These are phyloP conservation scores for Drosophila nigricruria DNA, from an alignment of 2,888 invertebrate species.

Conservation along the genomic window DNA sequence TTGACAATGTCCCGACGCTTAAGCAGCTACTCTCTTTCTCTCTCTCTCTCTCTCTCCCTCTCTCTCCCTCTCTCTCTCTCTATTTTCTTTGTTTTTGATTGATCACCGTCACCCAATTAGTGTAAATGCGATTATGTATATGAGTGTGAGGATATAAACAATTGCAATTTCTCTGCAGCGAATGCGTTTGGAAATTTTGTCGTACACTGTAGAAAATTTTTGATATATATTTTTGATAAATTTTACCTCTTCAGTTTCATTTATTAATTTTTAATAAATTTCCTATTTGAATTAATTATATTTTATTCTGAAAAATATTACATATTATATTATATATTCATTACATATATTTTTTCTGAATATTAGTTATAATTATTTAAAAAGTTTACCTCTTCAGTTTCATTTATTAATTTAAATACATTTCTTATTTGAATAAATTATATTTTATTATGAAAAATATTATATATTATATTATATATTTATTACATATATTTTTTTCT, in stretches of 20 bases:
- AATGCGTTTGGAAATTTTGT: constrained; percentile 20
- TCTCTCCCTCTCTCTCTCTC: not conserved
- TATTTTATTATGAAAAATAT: not conserved
- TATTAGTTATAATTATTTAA: too few species aligned
- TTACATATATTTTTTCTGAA: too few species aligned
- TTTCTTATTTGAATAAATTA: too few species aligned
- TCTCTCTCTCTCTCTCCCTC: not conserved
- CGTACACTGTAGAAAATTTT: constrained; percentile 51
- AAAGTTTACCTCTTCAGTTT: too few species aligned
- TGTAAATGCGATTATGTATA: constrained; percentile 78
- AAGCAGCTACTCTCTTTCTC: constrained; percentile 19
- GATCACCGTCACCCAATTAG: constrained; percentile 82
- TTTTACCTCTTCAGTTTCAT: too few species aligned
- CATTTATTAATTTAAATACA: too few species aligned
- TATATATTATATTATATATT: not conserved
- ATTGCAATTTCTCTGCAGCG: constrained; percentile 36
- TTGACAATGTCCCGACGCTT: constrained; percentile 55
- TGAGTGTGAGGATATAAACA: constrained; percentile 68
- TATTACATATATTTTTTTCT: too few species aligned
- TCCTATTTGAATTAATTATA: too few species aligned
- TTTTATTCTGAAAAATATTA: not conserved
- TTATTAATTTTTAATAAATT: too few species aligned
- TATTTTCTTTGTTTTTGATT: constrained; percentile 62
- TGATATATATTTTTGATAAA: too few species aligned
- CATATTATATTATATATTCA: not conserved